These are phyloP conservation scores for Pipra filicauda DNA, from an alignment of 2,113 vertebrate species.

Conservation along the genomic window DNA sequence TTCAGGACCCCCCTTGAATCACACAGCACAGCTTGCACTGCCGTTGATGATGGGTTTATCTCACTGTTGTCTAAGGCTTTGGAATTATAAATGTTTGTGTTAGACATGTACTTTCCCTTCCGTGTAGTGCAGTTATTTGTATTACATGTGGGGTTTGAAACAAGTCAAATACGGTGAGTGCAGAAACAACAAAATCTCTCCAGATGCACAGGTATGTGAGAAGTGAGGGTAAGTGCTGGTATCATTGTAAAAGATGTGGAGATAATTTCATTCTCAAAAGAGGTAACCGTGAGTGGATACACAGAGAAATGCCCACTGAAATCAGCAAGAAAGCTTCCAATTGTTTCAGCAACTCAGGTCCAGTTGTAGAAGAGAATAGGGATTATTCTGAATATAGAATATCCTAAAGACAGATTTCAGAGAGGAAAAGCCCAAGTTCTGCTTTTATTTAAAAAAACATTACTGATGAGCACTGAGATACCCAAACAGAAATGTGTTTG, in stretches of 20 bases:
- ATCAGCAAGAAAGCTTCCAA: neutral
- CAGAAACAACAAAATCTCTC: neutral
- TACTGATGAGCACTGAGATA: neutral
- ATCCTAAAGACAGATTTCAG: neutral
- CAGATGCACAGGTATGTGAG: neutral
- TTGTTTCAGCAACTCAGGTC: neutral
- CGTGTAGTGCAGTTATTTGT: neutral
- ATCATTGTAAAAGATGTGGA: neutral
- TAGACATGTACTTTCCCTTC: neutral
- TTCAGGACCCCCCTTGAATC: neutral
- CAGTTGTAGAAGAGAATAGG: neutral
- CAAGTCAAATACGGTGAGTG: neutral
- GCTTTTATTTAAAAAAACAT: neutral
- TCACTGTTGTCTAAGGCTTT: neutral
- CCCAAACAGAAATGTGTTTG: neutral
- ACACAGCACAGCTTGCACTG: neutral
- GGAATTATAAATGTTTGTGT: conserved; percentile 12
- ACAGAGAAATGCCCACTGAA: neutral
- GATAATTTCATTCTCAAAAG: neutral
- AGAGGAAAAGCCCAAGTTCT: neutral
- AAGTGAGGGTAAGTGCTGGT: neutral
- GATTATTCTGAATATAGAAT: neutral
- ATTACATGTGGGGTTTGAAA: neutral
- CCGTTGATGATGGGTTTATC: neutral
- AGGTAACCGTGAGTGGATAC: neutral